These are phyloP conservation scores for Deladenus siricidicola DNA, from an alignment of 2,888 invertebrate species.

Conservation along the genomic window DNA sequence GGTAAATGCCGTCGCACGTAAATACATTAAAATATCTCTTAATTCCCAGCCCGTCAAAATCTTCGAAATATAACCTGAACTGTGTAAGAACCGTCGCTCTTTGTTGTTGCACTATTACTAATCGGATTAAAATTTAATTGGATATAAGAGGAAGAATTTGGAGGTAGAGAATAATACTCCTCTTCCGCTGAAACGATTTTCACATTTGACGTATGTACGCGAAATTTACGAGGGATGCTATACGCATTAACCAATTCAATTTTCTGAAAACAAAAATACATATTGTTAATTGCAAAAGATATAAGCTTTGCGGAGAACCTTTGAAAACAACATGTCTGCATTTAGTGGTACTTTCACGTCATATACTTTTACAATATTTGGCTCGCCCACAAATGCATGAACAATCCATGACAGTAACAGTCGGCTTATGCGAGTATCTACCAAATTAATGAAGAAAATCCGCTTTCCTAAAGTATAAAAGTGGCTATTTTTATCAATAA, in stretches of 20 bases:
- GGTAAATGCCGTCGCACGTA: neutral
- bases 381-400: slow-evolving; percentile 20
- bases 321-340: too few relatives aligned
- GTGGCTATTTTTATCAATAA: neutral
- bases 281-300: too few relatives aligned
- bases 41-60: neutral
- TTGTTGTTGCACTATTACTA: too few relatives aligned
- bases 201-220: slow-evolving; percentile 23
- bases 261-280: slow-evolving; percentile 16
- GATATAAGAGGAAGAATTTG: slow-evolving; percentile 10
- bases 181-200: slow-evolving; percentile 19
- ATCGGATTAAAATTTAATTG: slow-evolving; percentile 24
- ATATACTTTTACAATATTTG: slow-evolving; percentile 31
- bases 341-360: too few relatives aligned
- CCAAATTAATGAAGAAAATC: slow-evolving; percentile 24
- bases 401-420: slow-evolving; percentile 25
- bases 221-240: slow-evolving; percentile 13
- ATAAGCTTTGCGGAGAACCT: too few relatives aligned
- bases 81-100: too few relatives aligned
- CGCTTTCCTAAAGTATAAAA: slow-evolving; percentile 13
- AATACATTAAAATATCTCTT: neutral
- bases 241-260: slow-evolving; percentile 24
- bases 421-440: slow-evolving; percentile 14
- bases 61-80: too few relatives aligned
- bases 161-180: slow-evolving; percentile 17